A percentile compares a stretch with the other conserved stretches of the same genome.
Evolutionary conservation across 2,888 invertebrate species (phyloP).

Genomic region (Cantharis nigra): DNA sequence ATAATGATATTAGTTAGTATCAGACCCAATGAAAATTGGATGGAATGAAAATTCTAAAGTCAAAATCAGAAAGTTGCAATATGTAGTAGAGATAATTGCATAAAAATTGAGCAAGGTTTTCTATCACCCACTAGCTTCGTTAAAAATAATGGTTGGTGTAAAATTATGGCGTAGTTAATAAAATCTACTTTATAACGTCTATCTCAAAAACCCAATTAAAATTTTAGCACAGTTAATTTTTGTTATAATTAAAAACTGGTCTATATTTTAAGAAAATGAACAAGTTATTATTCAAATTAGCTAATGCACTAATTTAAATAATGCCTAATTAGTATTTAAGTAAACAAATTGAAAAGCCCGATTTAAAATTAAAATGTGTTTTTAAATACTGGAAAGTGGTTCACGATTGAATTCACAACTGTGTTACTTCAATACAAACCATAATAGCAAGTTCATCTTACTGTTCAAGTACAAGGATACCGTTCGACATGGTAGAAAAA

Average conservation of each 20-base stretch:
- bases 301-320: neutral
- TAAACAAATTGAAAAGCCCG: neutral
- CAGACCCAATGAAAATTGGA: neutral
- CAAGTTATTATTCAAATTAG: neutral
- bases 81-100: neutral
- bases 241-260: neutral
- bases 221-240: neutral
- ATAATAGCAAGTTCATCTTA: constrained; percentile 12
- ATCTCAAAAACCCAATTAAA: neutral
- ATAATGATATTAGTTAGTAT: too few species aligned
- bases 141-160: neutral
- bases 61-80: neutral
- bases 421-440: neutral
- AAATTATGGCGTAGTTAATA: neutral
- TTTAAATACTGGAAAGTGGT: neutral
- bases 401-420: neutral
- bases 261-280: neutral
- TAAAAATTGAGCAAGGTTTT: neutral
- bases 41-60: neutral
- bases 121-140: neutral
- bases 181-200: neutral
- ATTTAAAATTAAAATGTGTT: neutral
- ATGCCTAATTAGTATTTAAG: neutral
- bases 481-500: constrained; percentile 13
- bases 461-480: constrained; percentile 10